Percentiles rank a stretch among this genome's conserved stretches.
Evolutionary conservation across 2,797 vertebrate species (phyloP).

Genomic region (Platyrinchus mystaceus): DNA sequence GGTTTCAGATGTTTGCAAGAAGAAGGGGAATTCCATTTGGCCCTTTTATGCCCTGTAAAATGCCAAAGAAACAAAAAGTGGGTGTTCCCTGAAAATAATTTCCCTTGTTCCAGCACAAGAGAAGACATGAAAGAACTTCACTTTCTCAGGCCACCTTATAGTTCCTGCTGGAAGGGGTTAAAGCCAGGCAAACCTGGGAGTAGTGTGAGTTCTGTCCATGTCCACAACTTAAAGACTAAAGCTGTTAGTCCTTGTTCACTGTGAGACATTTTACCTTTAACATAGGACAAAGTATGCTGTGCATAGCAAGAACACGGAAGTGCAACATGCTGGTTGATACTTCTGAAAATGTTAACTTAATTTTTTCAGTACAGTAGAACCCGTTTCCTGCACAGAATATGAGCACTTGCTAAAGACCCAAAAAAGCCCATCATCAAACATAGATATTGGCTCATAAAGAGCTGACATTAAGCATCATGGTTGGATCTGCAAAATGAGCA

Average conservation of each 20-base stretch:
- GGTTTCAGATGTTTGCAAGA: background rate
- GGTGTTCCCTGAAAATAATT: background rate
- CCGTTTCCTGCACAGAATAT: background rate
- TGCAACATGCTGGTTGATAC: background rate
- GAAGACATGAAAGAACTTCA: background rate
- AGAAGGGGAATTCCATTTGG: background rate
- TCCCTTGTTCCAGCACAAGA: background rate
- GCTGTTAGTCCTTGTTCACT: background rate
- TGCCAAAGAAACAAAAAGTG: background rate
- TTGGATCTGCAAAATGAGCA: background rate
- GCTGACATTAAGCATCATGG: background rate
- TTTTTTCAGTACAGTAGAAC: background rate
- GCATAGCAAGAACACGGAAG: rapidly evolving
- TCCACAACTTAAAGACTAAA: background rate
- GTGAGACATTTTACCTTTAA: background rate
- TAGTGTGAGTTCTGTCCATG: background rate
- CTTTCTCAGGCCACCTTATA: background rate
- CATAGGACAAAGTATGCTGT: background rate
- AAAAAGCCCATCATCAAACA: background rate
- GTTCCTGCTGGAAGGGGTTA: background rate
- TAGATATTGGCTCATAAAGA: background rate
- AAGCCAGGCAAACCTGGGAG: background rate
- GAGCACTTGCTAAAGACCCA: background rate
- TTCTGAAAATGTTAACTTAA: background rate
- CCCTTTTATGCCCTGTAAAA: background rate